Percentiles rank a stretch among this genome's conserved stretches.
These are phyloP conservation scores for Burhinus bistriatus DNA, from an alignment of 2,113 vertebrate species.

Conservation along the genomic window DNA sequence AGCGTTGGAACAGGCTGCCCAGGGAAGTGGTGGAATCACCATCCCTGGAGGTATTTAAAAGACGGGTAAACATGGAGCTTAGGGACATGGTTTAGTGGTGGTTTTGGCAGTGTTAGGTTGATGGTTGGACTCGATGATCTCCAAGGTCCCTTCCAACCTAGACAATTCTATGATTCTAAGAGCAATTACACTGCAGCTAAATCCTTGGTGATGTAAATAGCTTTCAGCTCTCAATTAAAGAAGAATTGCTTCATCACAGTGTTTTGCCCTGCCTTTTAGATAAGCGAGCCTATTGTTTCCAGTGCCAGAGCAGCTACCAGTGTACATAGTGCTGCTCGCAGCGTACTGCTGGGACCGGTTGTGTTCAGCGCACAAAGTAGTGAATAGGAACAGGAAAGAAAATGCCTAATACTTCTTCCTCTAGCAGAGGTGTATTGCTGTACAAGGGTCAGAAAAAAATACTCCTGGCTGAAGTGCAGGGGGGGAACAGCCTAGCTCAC, in stretches of 20 bases:
- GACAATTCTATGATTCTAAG: too few relatives aligned
- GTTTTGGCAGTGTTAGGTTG: too few relatives aligned
- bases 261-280: neutral
- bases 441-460: neutral
- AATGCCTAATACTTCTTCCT: neutral
- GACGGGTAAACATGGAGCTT: too few relatives aligned
- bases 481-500: neutral
- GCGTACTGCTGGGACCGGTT: neutral
- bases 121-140: too few relatives aligned
- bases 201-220: slow-evolving; percentile 12
- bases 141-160: too few relatives aligned
- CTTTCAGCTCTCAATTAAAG: slow-evolving; percentile 43
- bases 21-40: too few relatives aligned
- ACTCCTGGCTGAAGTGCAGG: neutral
- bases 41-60: too few relatives aligned
- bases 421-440: neutral
- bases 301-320: neutral
- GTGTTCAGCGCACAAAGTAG: neutral
- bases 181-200: slow-evolving; percentile 7
- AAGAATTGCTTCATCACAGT: neutral
- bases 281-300: neutral
- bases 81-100: too few relatives aligned
- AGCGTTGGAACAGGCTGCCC: too few relatives aligned
- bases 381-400: neutral
- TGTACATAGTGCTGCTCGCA: neutral